phyloP scores from a whole-genome alignment of 2,797 vertebrate species.

The Propithecus perrieri region DNA sequence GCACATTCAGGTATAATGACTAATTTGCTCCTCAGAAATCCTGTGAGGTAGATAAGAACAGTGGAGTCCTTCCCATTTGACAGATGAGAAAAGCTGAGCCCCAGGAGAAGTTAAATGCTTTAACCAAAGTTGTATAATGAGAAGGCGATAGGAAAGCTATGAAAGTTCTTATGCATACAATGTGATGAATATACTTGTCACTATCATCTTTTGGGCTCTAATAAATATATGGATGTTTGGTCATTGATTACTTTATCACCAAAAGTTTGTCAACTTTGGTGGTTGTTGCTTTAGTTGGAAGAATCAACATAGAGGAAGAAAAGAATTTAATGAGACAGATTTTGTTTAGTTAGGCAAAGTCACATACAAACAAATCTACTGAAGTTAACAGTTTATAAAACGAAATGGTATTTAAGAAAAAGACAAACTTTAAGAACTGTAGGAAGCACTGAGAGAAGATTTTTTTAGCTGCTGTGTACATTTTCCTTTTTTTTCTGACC shows the following conservation, averaged over 20 bases:
- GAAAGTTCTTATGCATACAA: neutral
- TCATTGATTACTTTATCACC: neutral
- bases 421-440: neutral
- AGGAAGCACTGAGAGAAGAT: neutral
- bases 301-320: constrained; percentile 16
- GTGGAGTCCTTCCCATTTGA: neutral
- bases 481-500: constrained; percentile 37
- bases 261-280: neutral
- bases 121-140: neutral
- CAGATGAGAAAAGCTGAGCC: neutral
- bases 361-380: constrained; percentile 20
- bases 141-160: neutral
- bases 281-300: constrained; percentile 1
- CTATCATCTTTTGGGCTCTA: neutral
- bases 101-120: neutral
- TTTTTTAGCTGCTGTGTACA: neutral
- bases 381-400: constrained; percentile 37
- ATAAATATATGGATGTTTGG: neutral
- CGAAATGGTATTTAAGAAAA: neutral
- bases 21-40: neutral
- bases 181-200: neutral
- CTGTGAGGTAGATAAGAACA: neutral
- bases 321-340: constrained; percentile 37
- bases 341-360: constrained; percentile 50
- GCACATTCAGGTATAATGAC: neutral